These are phyloP conservation scores for Argyrosomus japonicus DNA, from an alignment of 2,113 vertebrate genomes.

Conservation along the genomic window DNA sequence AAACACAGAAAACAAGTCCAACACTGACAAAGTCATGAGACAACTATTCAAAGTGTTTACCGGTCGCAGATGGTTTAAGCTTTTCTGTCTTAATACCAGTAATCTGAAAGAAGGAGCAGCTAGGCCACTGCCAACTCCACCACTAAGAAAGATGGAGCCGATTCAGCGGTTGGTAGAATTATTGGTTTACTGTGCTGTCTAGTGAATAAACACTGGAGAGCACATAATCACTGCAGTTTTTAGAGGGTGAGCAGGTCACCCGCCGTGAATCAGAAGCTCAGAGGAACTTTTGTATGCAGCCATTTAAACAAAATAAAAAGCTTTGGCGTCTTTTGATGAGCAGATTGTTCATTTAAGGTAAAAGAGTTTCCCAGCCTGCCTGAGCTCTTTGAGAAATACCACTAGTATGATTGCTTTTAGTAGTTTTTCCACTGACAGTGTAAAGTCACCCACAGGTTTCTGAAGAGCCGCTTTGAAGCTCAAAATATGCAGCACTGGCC, in stretches of 20 bases:
- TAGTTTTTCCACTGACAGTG: not conserved
- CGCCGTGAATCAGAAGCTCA: not conserved
- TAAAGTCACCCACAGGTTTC: too few species aligned
- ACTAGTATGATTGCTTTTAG: too few species aligned
- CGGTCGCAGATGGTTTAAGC: constrained; percentile 22
- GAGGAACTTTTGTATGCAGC: not conserved
- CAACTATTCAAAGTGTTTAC: constrained; percentile 10
- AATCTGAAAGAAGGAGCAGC: not conserved
- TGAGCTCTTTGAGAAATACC: not conserved
- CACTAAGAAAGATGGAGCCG: not conserved
- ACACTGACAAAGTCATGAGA: not conserved
- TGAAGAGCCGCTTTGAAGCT: too few species aligned
- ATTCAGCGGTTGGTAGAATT: not conserved
- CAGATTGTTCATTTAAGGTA: not conserved
- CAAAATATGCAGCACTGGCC: too few species aligned
- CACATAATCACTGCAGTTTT: not conserved
- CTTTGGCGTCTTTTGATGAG: not conserved
- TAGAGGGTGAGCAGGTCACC: not conserved
- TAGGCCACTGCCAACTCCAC: not conserved
- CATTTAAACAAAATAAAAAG: not conserved
- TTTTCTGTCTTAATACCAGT: not conserved
- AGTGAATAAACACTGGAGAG: not conserved
- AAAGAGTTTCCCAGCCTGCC: not conserved
- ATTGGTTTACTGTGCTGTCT: not conserved
- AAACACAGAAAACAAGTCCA: constrained; percentile 13